Evolutionary conservation across 1,140 invertebrate species (phyloP).

Genomic region (Lepidurus couesii): DNA sequence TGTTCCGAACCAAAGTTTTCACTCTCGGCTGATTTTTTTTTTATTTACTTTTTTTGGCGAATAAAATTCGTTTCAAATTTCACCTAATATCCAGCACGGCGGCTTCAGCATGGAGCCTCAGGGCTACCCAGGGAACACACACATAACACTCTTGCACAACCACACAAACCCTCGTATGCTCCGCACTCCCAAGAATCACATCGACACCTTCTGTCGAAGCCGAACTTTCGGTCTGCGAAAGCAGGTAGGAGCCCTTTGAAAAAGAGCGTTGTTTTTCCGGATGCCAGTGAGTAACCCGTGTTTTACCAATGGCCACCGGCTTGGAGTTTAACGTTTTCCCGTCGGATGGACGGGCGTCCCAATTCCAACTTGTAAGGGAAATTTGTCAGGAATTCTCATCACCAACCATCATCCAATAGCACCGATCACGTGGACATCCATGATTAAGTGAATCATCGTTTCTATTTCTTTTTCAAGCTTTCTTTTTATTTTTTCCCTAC

Average conservation of each 20-base stretch:
- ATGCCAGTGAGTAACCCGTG: no score
- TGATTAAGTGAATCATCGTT: no score
- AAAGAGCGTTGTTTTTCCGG: no score
- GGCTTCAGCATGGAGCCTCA: neutral
- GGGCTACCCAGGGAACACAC: neutral
- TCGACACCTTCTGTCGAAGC: no score
- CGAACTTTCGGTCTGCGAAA: no score
- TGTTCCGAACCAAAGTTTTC: neutral
- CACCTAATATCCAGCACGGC: slow-evolving; percentile 12
- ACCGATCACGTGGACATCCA: no score
- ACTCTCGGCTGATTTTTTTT: neutral
- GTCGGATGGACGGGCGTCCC: neutral
- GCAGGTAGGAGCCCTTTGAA: no score
- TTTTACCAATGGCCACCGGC: no score
- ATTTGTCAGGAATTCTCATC: neutral
- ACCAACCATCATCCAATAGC: neutral
- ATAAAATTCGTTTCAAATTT: neutral
- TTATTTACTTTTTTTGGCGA: neutral
- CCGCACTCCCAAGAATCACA: no score
- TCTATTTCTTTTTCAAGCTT: no score
- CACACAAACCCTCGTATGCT: no score
- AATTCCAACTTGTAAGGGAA: neutral
- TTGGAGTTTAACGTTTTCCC: neutral
- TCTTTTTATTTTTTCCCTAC: no score
- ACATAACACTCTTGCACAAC: neutral